phyloP scores from a whole-genome alignment of 1,140 invertebrate species.

The Fopius arisanus region DNA sequence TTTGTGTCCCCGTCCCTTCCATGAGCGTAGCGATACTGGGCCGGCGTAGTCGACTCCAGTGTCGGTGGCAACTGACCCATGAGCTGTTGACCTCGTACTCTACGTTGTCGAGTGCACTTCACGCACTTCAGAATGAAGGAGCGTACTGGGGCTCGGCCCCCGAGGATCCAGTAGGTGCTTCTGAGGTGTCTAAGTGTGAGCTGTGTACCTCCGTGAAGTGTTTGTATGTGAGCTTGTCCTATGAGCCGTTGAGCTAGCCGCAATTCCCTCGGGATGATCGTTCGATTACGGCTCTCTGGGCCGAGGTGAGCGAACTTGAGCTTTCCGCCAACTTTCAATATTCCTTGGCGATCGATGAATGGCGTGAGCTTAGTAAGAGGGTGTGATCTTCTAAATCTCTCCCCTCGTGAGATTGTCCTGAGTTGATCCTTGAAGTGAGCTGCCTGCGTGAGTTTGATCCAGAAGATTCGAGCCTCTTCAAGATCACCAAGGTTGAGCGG shows the following conservation, averaged over 20 bases:
- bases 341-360: neutral
- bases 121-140: constrained; percentile 34
- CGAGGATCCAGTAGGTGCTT: constrained; percentile 42
- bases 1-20: too few species aligned
- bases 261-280: constrained; percentile 36
- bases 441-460: neutral
- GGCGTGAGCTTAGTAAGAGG: neutral
- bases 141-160: constrained; percentile 27
- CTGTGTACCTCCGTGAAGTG: constrained; percentile 45
- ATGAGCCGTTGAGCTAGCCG: constrained; percentile 41
- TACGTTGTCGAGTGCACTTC: constrained; percentile 22
- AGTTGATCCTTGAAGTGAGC: too few species aligned
- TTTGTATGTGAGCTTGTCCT: constrained; percentile 40
- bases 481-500: neutral
- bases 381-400: neutral
- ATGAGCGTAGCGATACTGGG: too few species aligned
- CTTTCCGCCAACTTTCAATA: constrained; percentile 1
- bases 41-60: constrained; percentile 51
- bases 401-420: too few species aligned
- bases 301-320: constrained; percentile 9
- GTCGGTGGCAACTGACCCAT: constrained; percentile 51
- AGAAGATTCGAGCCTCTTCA: neutral
- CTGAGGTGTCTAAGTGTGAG: constrained; percentile 36
- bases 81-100: constrained; percentile 24
- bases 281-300: constrained; percentile 32